Evolutionary conservation across 2,888 invertebrate genomes (phyloP), one percentile per base, ranked within the genome.

Genomic region (Pollenia amentaria): DNA sequence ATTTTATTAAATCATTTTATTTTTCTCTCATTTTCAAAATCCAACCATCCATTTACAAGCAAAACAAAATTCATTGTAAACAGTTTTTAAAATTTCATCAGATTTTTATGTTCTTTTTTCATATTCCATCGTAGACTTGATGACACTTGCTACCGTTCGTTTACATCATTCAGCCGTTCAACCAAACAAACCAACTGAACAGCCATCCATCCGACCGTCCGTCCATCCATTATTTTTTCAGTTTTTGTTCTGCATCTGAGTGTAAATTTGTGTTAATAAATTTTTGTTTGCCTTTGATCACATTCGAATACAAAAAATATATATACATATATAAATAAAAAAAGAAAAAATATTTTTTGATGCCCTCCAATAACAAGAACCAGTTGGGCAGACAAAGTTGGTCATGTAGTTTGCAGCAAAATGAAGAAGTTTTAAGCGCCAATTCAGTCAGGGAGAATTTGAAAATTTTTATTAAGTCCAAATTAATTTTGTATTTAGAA

Each of bases 71-170:
- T 78, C 46, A 21, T 48, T 73, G 64, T 65, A 65, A n/a, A 12
- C 48, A 21, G 21, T 57, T 64, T 70, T 21, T 48, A 46, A 18
- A 55, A 85, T 85, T 85, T 85, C 81, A 81, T 85, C 85, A 85
- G 85, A 80, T 84, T 65, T 83, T 75, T 70, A 65, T 65, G 8
- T 8, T 6, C 9, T 55, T 64, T 67, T 46, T 16, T 65, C 46
- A 51, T 65, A 65, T 65, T 80, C 53, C 53, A 80, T 10, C 42
- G 51, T 73, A 65, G 73, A 80, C 80, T 18, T 40, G 65, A 21
- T 76, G 81, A 77, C 76, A 78, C 48, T 85, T 60, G 64, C 77
- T 73, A 73, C 12, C 77, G 81, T 77, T 77, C 65, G 65, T 77
- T 82, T 85, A 64, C 81, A 85, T 81, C 85, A 81, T 81, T 51